These are phyloP conservation scores for Teinopalpus imperialis DNA, from an alignment of 2,888 invertebrate species.

Conservation along the genomic window DNA sequence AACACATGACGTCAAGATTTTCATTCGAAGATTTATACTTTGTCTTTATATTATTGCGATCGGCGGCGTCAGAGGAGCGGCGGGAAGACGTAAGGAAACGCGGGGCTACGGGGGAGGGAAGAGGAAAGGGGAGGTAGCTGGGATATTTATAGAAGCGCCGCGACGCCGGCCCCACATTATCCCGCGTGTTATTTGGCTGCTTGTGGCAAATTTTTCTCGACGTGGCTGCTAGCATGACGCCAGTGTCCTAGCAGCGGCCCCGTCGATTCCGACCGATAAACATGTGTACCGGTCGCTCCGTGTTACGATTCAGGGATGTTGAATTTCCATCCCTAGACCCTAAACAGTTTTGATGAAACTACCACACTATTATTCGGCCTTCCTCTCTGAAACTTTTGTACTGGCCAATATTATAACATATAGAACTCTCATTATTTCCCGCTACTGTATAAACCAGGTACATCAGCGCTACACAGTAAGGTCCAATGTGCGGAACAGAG, in stretches of 20 bases:
- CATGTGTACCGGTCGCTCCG: too few species aligned
- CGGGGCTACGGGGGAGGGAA: conserved; percentile 34
- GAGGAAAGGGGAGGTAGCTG: too few species aligned
- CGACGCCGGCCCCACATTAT: conserved; percentile 73
- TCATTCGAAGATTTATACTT: conserved; percentile 51
- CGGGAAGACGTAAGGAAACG: conserved; percentile 45
- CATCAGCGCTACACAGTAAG: too few species aligned
- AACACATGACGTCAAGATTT: conserved; percentile 48
- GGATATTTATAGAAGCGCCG: conserved; percentile 76
- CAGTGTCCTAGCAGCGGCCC: conserved; percentile 63
- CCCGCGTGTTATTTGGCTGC: conserved; percentile 75
- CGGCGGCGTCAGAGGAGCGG: conserved; percentile 49
- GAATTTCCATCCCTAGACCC: too few species aligned
- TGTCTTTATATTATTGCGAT: conserved; percentile 47
- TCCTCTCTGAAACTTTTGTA: too few species aligned
- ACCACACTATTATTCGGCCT: too few species aligned
- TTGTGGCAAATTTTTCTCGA: conserved; percentile 74
- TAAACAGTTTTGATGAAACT: too few species aligned
- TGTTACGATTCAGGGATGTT: too few species aligned
- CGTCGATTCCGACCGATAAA: conserved; percentile 68
- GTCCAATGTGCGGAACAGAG: too few species aligned
- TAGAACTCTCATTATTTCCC: too few species aligned
- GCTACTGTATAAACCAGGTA: too few species aligned
- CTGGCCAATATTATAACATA: too few species aligned
- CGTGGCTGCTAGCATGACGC: conserved; percentile 63